Evolutionary conservation across 2,888 invertebrate species (phyloP).

Genomic region (Deroplatys truncata): DNA sequence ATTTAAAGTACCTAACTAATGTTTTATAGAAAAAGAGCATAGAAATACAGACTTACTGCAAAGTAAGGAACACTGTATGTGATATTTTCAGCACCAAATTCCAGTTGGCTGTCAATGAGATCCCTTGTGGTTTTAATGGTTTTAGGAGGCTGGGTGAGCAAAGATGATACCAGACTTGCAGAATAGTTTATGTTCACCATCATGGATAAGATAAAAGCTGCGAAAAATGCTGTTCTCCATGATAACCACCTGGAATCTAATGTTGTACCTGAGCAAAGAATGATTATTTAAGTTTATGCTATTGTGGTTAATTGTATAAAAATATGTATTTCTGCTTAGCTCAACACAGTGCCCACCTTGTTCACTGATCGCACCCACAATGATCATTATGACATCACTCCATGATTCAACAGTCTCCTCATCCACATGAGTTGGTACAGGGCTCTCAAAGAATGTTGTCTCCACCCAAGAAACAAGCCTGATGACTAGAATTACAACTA

Average conservation of each 20-base stretch:
- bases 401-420: conserved; percentile 6
- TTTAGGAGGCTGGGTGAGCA: conserved; percentile 5
- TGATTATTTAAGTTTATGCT: neutral
- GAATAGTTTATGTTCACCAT: conserved; percentile 17
- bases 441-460: neutral
- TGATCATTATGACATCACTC: conserved; percentile 18
- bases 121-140: conserved; percentile 14
- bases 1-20: too few relatives aligned
- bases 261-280: conserved; percentile 12
- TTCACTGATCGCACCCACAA: conserved; percentile 7
- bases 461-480: conserved; percentile 8
- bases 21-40: too few relatives aligned
- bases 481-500: conserved; percentile 9
- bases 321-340: too few relatives aligned
- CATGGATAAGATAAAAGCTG: conserved; percentile 8
- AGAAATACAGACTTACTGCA: neutral
- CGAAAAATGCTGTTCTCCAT: conserved; percentile 12
- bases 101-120: conserved; percentile 13
- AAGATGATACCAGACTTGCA: conserved; percentile 19
- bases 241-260: conserved; percentile 16
- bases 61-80: conserved; percentile 5
- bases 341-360: neutral
- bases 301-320: neutral
- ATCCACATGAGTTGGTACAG: neutral
- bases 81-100: conserved; percentile 16